Base-by-base conservation (phyloP, 2,113 vertebrate genomes). In the Anguilla rostrata region DNA sequence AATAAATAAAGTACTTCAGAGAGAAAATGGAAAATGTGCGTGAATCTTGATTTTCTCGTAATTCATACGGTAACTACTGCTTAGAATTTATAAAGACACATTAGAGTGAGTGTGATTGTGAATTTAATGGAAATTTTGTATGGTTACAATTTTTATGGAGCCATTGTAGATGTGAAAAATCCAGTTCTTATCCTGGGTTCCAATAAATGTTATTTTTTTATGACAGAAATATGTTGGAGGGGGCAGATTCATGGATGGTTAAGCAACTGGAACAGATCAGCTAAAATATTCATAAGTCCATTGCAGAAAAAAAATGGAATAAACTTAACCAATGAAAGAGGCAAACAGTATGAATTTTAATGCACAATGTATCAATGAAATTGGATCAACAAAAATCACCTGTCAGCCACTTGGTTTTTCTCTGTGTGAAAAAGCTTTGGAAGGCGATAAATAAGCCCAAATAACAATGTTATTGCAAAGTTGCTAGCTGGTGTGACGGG, bases 221-320 rank as follows among this genome's bases (percentile, higher is more conserved):
- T 82, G 83, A 83, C 83, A 86, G 49, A 84, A 63, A 81, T 80
- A 85, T 85, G 40, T 34, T 39, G 87, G 91, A 89, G 88, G 86
- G 83, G 88, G 88, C 14, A 60, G 90, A 49, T 87, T 86, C 88
- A 94, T 91, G 93, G 94, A 94, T 95, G 94, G 92, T 94, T 94
- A 94, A 92, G 93, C 95, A 95, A 95, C 94, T 94, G 93, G 94
- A 93, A 89, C 95, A 95, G 92, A 94, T 94, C 91, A 88, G 92
- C 94, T 95, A 94, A 95, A 95, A 94, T 89, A 94, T 95, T 94
- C 91, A 93, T 90, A 95, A 92, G 93, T 94, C 87, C 88, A 88
- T 86, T 85, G 26, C 63, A 88, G 82, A 89, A 85, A 20, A 87
- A 93, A 20, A 87, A 93, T 29, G 79, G 56, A 84, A 75, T 82